Percentiles rank a stretch among this genome's conserved stretches.
Evolutionary conservation across 2,888 invertebrate genomes (phyloP).

Genomic region (Biston betularia): DNA sequence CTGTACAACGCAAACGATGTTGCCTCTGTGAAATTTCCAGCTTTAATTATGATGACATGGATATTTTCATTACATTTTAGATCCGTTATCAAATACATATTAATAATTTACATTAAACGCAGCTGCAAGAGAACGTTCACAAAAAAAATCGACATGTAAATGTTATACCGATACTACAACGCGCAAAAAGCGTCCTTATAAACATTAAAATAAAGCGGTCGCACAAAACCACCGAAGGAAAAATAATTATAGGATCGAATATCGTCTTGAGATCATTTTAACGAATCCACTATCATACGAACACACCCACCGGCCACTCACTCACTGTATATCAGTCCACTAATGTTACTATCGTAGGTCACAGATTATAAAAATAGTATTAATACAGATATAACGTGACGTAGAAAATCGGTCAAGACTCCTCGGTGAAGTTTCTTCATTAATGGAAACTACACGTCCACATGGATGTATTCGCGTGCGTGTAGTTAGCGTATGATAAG

Average conservation of each 20-base stretch:
- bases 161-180: slow-evolving; percentile 74
- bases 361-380: no score
- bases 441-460: no score
- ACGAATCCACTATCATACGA: slow-evolving; percentile 69
- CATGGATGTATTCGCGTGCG: no score
- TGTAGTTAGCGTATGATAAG: no score
- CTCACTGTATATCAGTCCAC: slow-evolving; percentile 43
- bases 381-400: no score
- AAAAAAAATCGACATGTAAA: slow-evolving; percentile 70
- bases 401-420: no score
- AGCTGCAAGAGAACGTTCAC: slow-evolving; percentile 75
- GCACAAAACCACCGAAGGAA: slow-evolving; percentile 62
- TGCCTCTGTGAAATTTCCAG: neutral
- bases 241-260: slow-evolving; percentile 81
- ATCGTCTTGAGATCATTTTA: slow-evolving; percentile 84
- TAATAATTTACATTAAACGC: slow-evolving; percentile 80
- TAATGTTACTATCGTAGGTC: slow-evolving; percentile 42
- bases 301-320: slow-evolving; percentile 55
- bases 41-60: slow-evolving; percentile 42
- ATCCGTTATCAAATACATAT: slow-evolving; percentile 67
- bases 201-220: slow-evolving; percentile 77
- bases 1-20: neutral
- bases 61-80: slow-evolving; percentile 63
- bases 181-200: slow-evolving; percentile 82
- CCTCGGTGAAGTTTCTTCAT: no score